Conservation (phyloP, 2,888 invertebrate species). For the Acholoe squamosa region DNA sequence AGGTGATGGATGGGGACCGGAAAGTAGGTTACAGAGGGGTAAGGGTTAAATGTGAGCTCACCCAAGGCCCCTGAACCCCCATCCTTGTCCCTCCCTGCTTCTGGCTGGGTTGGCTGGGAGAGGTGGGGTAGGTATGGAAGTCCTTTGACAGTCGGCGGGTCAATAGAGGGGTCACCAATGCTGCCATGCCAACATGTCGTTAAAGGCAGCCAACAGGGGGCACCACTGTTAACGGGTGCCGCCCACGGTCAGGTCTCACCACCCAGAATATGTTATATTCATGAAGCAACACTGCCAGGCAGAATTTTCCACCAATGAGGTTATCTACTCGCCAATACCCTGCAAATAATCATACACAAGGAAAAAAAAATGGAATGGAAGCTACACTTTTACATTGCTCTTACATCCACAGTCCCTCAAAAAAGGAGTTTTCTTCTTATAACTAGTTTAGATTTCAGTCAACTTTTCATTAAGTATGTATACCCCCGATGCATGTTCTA, state of each 20-base stretch:
- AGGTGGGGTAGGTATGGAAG: not conserved
- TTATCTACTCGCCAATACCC: no score
- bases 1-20: not conserved
- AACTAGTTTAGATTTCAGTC: no score
- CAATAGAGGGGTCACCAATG: not conserved
- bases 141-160: slow-evolving; percentile 3
- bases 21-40: not conserved
- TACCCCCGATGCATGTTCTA: no score
- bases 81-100: no score
- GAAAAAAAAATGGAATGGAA: no score
- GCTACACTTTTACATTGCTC: no score
- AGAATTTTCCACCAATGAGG: no score
- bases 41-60: not conserved
- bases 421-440: no score
- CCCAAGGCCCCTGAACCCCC: not conserved
- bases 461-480: no score
- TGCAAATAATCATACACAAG: no score
- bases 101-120: no score
- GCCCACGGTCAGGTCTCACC: slow-evolving; percentile 10
- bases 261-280: not conserved
- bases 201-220: slow-evolving; percentile 5
- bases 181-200: slow-evolving; percentile 49
- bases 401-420: no score
- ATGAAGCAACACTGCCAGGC: not conserved
- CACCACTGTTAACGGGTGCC: not conserved